Percentiles rank a stretch among this genome's conserved stretches.
Evolutionary conservation across 2,797 vertebrate genomes (phyloP).

Genomic region (Acrossocheilus wenchowensis): DNA sequence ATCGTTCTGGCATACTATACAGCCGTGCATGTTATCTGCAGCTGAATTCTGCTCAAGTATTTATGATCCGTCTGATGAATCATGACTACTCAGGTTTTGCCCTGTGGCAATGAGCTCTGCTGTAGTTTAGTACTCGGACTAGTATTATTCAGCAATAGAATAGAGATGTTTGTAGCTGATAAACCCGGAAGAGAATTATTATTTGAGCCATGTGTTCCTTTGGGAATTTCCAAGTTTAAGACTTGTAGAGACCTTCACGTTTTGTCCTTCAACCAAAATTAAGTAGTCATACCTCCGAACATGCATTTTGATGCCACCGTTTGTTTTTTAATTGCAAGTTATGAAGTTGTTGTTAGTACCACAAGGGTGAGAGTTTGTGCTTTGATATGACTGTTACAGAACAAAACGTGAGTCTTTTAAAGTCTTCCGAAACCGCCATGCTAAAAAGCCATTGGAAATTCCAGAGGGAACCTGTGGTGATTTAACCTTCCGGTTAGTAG

Average conservation of each 20-base stretch:
- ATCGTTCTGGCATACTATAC: neutral
- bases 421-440: neutral
- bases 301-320: neutral
- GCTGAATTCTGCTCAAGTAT: constrained; percentile 11
- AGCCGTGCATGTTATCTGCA: neutral
- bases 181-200: neutral
- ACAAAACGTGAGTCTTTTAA: neutral
- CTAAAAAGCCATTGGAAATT: constrained; percentile 2
- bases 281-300: neutral
- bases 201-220: neutral
- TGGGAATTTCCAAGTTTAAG: constrained; percentile 6
- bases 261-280: neutral
- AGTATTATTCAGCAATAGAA: constrained; percentile 4
- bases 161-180: neutral
- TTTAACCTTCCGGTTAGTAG: neutral
- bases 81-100: constrained; percentile 4
- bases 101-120: neutral
- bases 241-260: neutral
- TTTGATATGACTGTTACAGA: neutral
- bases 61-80: constrained; percentile 19
- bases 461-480: neutral
- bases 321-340: neutral
- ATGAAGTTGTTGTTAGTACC: neutral
- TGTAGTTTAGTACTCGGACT: constrained; percentile 7
- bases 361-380: neutral